Evolutionary conservation across 2,797 vertebrate species (phyloP).

Genomic region (Pogonophryne albipinna): DNA sequence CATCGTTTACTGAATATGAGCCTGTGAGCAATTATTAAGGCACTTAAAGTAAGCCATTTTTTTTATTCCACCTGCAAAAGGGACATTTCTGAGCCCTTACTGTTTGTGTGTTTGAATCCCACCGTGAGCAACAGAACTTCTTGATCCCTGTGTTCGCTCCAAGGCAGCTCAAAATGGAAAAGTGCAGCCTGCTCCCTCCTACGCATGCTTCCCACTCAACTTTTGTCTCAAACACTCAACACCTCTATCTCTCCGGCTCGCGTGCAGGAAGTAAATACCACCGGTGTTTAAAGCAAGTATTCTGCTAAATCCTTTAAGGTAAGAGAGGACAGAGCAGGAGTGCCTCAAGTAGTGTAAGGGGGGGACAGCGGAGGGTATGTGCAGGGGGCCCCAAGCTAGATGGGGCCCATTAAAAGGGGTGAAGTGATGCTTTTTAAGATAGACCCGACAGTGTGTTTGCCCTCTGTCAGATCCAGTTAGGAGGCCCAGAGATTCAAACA

Average conservation of each 20-base stretch:
- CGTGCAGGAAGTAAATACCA: conserved; percentile 73
- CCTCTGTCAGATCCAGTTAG: conserved; percentile 64
- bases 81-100: conserved; percentile 42
- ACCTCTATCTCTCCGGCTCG: conserved; percentile 61
- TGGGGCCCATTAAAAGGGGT: conserved; percentile 66
- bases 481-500: conserved; percentile 47
- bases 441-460: conserved; percentile 58
- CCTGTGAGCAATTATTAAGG: conserved; percentile 63
- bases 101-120: conserved; percentile 41
- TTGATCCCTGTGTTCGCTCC: conserved; percentile 60
- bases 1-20: conserved; percentile 58
- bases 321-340: conserved; percentile 21
- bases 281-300: conserved; percentile 28
- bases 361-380: background rate
- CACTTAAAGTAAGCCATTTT: conserved; percentile 52
- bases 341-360: conserved; percentile 18
- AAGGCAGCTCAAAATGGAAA: conserved; percentile 80
- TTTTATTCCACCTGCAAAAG: conserved; percentile 68
- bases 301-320: conserved; percentile 43
- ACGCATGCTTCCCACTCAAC: conserved; percentile 80
- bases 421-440: conserved; percentile 67
- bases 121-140: conserved; percentile 60
- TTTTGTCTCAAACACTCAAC: conserved; percentile 76
- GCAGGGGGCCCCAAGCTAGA: conserved; percentile 32
- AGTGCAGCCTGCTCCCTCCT: conserved; percentile 73